Conservation (phyloP, 2,888 invertebrate genomes). For the Pyrrhosoma nymphula region DNA sequence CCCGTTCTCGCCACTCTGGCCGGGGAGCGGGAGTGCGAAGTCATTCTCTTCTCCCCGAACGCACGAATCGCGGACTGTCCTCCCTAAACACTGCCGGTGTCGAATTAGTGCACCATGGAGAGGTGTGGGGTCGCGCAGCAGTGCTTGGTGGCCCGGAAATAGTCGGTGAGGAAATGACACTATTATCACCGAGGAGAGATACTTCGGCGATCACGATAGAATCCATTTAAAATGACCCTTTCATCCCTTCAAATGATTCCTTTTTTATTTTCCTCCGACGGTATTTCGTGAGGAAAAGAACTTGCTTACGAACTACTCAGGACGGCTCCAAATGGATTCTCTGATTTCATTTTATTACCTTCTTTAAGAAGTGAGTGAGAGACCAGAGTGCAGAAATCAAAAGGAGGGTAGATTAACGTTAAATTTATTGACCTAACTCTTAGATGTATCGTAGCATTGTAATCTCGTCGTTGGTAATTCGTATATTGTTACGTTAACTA, state of each 20-base stretch:
- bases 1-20: too few species aligned
- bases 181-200: not conserved
- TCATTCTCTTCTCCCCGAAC: not conserved
- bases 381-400: not conserved
- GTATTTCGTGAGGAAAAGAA: not conserved
- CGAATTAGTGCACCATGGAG: not conserved
- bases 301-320: not conserved
- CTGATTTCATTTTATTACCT: too few species aligned
- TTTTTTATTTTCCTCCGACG: not conserved
- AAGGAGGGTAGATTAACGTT: too few species aligned
- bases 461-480: too few species aligned
- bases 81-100: not conserved
- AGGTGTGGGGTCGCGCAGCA: not conserved
- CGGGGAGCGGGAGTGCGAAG: too few species aligned
- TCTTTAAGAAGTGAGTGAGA: not conserved
- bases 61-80: not conserved
- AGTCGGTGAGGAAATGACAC: not conserved
- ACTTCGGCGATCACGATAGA: too few species aligned
- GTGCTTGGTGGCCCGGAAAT: not conserved
- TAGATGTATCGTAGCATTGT: too few species aligned
- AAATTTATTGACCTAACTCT: too few species aligned
- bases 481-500: too few species aligned
- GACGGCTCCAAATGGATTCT: not conserved
- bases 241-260: not conserved
- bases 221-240: not conserved